Evolutionary conservation across 2,113 vertebrate species (phyloP).

Genomic region (Sminthopsis crassicaudata): DNA sequence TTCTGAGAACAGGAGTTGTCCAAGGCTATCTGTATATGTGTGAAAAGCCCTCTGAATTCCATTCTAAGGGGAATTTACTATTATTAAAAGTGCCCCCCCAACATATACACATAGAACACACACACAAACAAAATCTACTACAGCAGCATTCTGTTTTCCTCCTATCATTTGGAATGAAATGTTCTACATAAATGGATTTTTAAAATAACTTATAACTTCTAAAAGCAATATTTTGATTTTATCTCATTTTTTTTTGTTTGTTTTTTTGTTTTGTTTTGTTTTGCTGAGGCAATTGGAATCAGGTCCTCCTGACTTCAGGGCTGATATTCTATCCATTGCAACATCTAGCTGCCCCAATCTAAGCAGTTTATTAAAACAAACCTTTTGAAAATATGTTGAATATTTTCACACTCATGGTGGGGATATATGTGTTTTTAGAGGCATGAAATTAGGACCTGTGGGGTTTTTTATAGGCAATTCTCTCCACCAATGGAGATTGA

Average conservation of each 20-base stretch:
- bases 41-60: background rate
- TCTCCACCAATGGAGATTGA: background rate
- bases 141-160: background rate
- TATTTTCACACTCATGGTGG: background rate
- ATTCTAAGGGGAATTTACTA: background rate
- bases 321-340: too few relatives aligned
- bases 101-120: too few relatives aligned
- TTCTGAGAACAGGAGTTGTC: background rate
- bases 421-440: background rate
- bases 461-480: background rate
- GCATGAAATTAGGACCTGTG: background rate
- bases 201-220: background rate
- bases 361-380: background rate
- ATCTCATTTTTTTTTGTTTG: background rate
- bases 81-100: background rate
- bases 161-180: background rate
- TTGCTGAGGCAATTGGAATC: too few relatives aligned
- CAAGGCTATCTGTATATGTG: background rate
- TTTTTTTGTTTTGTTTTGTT: too few relatives aligned
- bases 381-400: background rate
- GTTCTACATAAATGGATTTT: background rate
- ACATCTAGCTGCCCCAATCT: too few relatives aligned
- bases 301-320: too few relatives aligned
- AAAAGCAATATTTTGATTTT: background rate
- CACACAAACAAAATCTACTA: background rate